Conservation (phyloP, 2,888 invertebrate genomes). For the Dasypolia templi region DNA sequence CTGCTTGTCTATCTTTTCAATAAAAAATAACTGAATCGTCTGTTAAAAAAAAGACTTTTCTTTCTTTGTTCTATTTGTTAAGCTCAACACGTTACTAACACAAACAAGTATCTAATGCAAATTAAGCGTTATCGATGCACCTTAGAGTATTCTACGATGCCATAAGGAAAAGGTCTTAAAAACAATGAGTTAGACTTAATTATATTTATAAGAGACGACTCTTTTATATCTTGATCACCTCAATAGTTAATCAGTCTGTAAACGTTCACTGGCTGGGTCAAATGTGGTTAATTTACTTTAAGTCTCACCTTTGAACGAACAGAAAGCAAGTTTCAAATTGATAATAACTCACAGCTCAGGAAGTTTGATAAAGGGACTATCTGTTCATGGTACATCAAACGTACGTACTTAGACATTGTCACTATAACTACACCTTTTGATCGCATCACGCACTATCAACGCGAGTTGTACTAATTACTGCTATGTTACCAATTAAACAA, state of each 20-base stretch:
- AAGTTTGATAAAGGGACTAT: neutral
- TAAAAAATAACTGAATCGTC: neutral
- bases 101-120: conserved; percentile 4
- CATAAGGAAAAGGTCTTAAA: conserved; percentile 1
- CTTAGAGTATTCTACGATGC: neutral
- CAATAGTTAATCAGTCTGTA: too few species aligned
- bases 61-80: neutral
- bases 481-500: conserved; percentile 38
- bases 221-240: too few species aligned
- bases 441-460: conserved; percentile 1
- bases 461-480: neutral
- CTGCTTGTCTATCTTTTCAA: neutral
- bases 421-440: neutral
- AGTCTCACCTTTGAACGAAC: neutral
- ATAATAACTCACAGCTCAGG: neutral
- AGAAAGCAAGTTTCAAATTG: neutral
- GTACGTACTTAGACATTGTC: neutral
- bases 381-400: neutral
- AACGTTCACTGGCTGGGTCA: neutral
- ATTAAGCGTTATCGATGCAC: conserved; percentile 2
- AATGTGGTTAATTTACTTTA: neutral
- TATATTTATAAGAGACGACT: neutral
- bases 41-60: neutral
- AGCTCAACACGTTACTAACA: neutral
- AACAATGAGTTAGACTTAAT: neutral